Evolutionary conservation across 2,113 vertebrate genomes (phyloP).

Genomic region (Heloderma charlesbogerti): DNA sequence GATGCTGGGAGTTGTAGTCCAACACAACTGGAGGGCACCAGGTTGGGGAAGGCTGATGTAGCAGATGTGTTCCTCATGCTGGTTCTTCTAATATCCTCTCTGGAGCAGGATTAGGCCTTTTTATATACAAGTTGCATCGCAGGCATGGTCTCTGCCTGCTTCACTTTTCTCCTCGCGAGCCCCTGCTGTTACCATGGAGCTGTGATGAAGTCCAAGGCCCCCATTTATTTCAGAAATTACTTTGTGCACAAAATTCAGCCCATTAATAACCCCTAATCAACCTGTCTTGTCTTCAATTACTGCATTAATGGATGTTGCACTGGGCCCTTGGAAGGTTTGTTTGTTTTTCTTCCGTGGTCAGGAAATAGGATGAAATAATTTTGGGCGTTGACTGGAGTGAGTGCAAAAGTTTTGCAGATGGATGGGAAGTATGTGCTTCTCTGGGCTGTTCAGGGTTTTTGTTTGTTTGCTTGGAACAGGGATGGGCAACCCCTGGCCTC

Average conservation of each 20-base stretch:
- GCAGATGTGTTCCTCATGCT: background rate
- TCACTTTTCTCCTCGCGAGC: conserved; percentile 21
- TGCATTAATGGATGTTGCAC: background rate
- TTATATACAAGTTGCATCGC: rapidly evolving
- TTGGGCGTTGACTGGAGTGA: background rate
- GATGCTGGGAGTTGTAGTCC: no score
- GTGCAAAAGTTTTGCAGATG: background rate
- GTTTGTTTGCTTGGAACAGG: background rate
- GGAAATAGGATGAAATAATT: background rate
- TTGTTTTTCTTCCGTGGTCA: background rate
- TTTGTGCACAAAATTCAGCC: background rate
- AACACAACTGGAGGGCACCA: background rate
- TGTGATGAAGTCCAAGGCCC: conserved; percentile 29
- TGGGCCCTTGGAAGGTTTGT: no score
- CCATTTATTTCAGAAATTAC: conserved; percentile 32
- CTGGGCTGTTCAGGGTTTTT: background rate
- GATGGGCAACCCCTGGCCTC: no score
- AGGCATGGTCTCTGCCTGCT: background rate
- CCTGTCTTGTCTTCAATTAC: background rate
- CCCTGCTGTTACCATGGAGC: background rate
- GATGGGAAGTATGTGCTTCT: background rate
- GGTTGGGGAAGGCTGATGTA: background rate
- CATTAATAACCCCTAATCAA: background rate
- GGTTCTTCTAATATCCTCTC: background rate
- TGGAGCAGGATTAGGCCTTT: conserved; percentile 29